phyloP scores from a whole-genome alignment of 37 sponge, comb jelly and placozoan species.

The Crambe crambe region DNA sequence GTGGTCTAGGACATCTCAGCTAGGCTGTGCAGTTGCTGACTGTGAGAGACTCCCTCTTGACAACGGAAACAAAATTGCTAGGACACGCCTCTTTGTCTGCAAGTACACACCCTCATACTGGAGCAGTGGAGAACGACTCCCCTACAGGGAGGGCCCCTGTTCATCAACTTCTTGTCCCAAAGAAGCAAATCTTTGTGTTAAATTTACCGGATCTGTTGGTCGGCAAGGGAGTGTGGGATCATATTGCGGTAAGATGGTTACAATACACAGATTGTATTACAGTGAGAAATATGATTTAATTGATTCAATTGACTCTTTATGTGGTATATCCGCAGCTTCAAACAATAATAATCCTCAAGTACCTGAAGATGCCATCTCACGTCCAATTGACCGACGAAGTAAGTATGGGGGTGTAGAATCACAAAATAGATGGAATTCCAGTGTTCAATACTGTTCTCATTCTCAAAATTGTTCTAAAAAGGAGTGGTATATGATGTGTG shows the following conservation, averaged over 20 bases:
- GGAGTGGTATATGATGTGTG: too few relatives aligned
- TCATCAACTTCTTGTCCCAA: neutral
- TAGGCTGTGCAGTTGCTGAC: conserved; percentile 32
- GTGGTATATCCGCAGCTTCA: neutral
- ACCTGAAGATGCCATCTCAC: neutral
- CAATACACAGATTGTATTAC: too few relatives aligned
- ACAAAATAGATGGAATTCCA: too few relatives aligned
- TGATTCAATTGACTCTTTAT: neutral
- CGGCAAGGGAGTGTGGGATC: neutral
- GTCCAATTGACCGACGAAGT: too few relatives aligned
- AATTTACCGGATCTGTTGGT: neutral
- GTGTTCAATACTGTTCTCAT: too few relatives aligned
- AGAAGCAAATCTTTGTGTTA: neutral
- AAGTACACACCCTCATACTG: conserved; percentile 20
- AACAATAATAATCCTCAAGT: neutral
- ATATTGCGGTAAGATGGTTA: conserved; percentile 17
- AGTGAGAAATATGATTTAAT: too few relatives aligned
- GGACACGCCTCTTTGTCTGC: conserved; percentile 23
- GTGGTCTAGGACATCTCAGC: conserved; percentile 1
- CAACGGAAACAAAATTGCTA: neutral
- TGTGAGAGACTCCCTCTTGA: conserved; percentile 15
- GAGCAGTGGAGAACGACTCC: neutral
- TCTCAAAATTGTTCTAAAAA: too few relatives aligned
- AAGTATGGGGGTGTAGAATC: too few relatives aligned
- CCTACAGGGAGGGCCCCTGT: neutral